Conservation (phyloP, 2,797 vertebrate species). For the Hypotaenidia philippensis region DNA sequence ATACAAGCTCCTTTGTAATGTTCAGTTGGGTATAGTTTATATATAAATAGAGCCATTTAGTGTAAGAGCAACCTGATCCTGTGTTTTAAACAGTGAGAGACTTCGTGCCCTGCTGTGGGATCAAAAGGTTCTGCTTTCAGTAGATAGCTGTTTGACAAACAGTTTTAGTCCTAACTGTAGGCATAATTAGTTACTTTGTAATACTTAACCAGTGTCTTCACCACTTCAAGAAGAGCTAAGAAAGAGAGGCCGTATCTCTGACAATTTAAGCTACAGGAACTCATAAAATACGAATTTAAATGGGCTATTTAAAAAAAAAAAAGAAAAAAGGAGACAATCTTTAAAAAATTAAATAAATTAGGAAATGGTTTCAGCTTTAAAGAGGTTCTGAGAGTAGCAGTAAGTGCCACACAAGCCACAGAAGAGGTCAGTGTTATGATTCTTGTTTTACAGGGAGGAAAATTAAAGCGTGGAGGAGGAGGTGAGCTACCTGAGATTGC, state of each 20-base stretch:
- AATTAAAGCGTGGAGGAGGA: background rate
- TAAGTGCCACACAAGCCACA: background rate
- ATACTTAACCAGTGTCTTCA: background rate
- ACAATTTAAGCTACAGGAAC: background rate
- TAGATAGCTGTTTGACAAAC: background rate
- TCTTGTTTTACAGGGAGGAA: background rate
- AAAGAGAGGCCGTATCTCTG: background rate
- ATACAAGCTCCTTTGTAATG: background rate
- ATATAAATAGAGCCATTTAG: conserved; percentile 36
- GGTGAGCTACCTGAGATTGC: background rate
- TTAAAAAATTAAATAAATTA: background rate
- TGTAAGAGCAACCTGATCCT: conserved; percentile 16
- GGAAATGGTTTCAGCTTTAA: background rate
- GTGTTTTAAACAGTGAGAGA: conserved; percentile 18
- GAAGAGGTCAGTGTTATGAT: background rate
- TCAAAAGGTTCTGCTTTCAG: conserved; percentile 22
- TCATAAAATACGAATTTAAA: background rate
- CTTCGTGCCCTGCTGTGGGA: background rate
- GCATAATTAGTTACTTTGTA: conserved; percentile 36
- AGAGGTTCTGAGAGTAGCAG: background rate
- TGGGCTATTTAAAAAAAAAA: background rate
- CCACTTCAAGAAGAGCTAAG: background rate
- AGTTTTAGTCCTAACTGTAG: conserved; percentile 16
- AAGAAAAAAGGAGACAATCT: background rate
- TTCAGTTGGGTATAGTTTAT: conserved; percentile 7